phyloP scores from a whole-genome alignment of 2,888 invertebrate species.

The Sinotaia quadrata region DNA sequence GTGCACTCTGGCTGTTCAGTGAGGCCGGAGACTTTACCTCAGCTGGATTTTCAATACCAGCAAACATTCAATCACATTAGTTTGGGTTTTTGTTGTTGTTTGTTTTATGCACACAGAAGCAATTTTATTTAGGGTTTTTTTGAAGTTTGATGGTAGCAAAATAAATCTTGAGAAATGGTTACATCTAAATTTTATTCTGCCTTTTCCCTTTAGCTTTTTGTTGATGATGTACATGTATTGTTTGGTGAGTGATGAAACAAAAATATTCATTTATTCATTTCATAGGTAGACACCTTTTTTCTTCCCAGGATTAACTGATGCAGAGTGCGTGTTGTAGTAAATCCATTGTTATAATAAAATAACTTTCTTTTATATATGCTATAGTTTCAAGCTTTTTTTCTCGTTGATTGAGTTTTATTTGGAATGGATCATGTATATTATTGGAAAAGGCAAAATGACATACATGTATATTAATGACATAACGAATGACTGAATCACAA shows the following conservation, averaged over 20 bases:
- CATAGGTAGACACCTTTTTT: conserved; percentile 10
- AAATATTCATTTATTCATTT: conserved; percentile 13
- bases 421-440: too few relatives aligned
- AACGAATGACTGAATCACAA: too few relatives aligned
- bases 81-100: conserved; percentile 6
- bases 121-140: too few relatives aligned
- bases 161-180: too few relatives aligned
- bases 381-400: too few relatives aligned
- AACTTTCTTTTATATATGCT: conserved; percentile 25
- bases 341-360: conserved; percentile 29
- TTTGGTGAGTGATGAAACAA: conserved; percentile 13
- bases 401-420: too few relatives aligned
- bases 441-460: too few relatives aligned
- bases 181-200: too few relatives aligned
- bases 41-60: conserved; percentile 3
- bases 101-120: too few relatives aligned
- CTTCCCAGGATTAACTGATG: conserved; percentile 23
- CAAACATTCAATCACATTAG: neutral
- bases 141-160: too few relatives aligned
- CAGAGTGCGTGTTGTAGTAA: conserved; percentile 23
- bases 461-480: too few relatives aligned
- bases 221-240: conserved; percentile 8
- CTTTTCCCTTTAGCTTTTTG: too few relatives aligned
- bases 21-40: conserved; percentile 5
- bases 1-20: neutral